A percentile compares a stretch with the other conserved stretches of the same genome.
Conservation (phyloP, 2,113 vertebrate genomes). For the Ranitomeya imitator region DNA sequence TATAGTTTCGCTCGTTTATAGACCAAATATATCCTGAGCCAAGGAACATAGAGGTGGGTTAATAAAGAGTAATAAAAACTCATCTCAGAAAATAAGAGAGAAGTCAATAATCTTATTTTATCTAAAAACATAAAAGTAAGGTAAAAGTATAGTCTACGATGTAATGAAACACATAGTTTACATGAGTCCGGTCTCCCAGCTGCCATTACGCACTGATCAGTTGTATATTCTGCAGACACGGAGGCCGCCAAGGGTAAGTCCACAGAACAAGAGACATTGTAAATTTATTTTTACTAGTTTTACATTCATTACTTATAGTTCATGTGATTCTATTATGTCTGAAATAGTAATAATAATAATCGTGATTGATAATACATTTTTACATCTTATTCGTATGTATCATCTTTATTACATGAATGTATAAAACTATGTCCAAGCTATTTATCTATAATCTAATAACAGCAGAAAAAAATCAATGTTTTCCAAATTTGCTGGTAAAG, state of each 20-base stretch:
- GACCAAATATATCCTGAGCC: slow-evolving; percentile 10
- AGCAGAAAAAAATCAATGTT: too few species aligned
- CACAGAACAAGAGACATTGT: not conserved
- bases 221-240: slow-evolving; percentile 8
- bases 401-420: too few species aligned
- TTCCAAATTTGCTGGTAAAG: too few species aligned
- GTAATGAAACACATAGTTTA: slow-evolving; percentile 49
- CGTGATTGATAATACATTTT: not conserved
- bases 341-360: not conserved
- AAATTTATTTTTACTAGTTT: not conserved
- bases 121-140: slow-evolving; percentile 39
- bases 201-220: slow-evolving; percentile 4
- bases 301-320: not conserved
- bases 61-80: slow-evolving; percentile 36
- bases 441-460: too few species aligned
- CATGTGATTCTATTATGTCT: not conserved
- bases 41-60: not conserved
- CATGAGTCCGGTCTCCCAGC: slow-evolving; percentile 25
- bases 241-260: not conserved
- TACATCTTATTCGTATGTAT: not conserved
- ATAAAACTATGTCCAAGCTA: too few species aligned
- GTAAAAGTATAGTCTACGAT: slow-evolving; percentile 30
- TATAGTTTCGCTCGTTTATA: slow-evolving; percentile 26
- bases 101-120: slow-evolving; percentile 35
- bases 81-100: slow-evolving; percentile 9